These are phyloP conservation scores for Apeltes quadracus DNA, from an alignment of 2,113 vertebrate species.

Conservation along the genomic window DNA sequence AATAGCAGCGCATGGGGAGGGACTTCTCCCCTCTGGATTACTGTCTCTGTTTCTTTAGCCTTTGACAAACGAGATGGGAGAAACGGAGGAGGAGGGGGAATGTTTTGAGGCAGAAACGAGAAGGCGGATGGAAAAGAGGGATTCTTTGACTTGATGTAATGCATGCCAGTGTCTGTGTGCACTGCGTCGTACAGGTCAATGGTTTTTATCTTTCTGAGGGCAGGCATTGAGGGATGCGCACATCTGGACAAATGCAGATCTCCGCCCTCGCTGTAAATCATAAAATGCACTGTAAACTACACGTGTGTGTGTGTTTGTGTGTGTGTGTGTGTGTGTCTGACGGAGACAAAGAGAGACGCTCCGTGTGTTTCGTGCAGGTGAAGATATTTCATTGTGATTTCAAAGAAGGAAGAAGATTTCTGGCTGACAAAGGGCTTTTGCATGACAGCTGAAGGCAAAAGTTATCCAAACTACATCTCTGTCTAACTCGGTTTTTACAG, in stretches of 20 bases:
- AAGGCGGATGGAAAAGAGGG: constrained; percentile 56
- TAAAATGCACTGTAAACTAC: constrained; percentile 53
- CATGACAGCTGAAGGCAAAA: constrained; percentile 19
- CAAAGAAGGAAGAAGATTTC: constrained; percentile 21
- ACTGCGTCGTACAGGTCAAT: constrained; percentile 68
- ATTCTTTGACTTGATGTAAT: constrained; percentile 76
- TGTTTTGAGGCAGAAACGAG: constrained; percentile 63
- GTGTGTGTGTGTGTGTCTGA: constrained; percentile 38
- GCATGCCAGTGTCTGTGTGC: constrained; percentile 75
- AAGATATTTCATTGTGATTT: constrained; percentile 43
- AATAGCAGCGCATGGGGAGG: constrained; percentile 39
- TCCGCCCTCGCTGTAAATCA: constrained; percentile 71
- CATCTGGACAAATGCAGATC: constrained; percentile 80
- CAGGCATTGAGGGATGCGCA: constrained; percentile 73
- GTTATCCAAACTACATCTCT: constrained; percentile 24
- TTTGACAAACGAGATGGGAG: constrained; percentile 76
- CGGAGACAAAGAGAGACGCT: constrained; percentile 52
- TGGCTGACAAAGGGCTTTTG: constrained; percentile 14
- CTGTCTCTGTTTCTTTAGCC: constrained; percentile 75
- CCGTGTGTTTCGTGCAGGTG: constrained; percentile 37
- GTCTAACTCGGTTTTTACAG: background rate
- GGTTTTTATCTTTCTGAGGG: constrained; percentile 75
- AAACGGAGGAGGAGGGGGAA: constrained; percentile 67
- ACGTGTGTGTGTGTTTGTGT: background rate
- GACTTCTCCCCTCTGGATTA: constrained; percentile 59